A percentile compares a stretch with the other conserved stretches of the same genome.
These are phyloP conservation scores for Mycalesis mineus DNA, from an alignment of 2,888 invertebrate species.

Conservation along the genomic window DNA sequence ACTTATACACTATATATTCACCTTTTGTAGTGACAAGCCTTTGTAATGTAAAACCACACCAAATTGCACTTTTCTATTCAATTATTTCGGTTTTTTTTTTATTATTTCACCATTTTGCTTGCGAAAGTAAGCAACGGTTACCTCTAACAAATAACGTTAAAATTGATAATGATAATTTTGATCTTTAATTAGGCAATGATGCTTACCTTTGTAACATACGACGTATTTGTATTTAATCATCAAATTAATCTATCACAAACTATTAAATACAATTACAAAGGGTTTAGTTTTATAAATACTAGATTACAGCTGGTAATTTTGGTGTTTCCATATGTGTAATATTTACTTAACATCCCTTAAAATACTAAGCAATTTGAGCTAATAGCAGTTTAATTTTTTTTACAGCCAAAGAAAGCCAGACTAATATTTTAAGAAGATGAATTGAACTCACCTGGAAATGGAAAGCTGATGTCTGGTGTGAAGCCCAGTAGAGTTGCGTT, in stretches of 20 bases:
- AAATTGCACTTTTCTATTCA: not conserved
- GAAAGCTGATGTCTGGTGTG: not conserved
- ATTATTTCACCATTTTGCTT: not conserved
- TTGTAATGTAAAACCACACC: not conserved
- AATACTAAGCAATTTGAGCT: not conserved
- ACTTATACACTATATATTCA: no score
- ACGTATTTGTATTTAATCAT: not conserved
- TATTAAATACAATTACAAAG: no score
- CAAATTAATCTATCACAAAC: not conserved
- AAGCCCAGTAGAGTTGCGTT: not conserved
- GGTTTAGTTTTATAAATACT: no score
- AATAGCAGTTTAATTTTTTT: slow-evolving; percentile 17
- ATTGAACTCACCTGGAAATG: not conserved
- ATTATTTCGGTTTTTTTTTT: no score
- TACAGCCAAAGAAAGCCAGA: slow-evolving; percentile 23
- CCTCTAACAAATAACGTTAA: no score
- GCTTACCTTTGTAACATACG: not conserved
- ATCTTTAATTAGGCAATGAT: not conserved
- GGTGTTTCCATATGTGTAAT: not conserved
- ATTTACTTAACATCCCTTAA: not conserved
- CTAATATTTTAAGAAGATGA: slow-evolving; percentile 12
- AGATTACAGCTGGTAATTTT: no score
- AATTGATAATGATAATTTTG: not conserved
- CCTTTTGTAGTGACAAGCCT: no score
- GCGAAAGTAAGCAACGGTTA: not conserved